Evolutionary conservation across 2,797 vertebrate species (phyloP), one percentile per base, ranked within the genome.

Genomic region (Pagetopsis macropterus): DNA sequence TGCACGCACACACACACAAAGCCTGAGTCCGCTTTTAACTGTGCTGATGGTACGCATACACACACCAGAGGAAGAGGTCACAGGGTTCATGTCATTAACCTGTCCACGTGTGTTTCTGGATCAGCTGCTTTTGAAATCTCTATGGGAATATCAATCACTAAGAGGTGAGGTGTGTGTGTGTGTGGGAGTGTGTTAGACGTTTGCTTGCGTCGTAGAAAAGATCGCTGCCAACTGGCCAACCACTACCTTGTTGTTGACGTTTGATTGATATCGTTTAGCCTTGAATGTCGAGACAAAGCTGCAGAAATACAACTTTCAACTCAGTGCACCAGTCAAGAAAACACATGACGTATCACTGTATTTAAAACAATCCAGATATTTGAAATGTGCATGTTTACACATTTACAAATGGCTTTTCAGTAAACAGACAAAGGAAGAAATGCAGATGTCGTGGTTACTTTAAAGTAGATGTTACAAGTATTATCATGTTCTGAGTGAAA

Each of bases 71-170:
- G 55, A 78, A 23, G 51, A 72, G 83, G 77, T 88, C 84, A 75
- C 3, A 0, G 40, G 72, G 83, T 78, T 83, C 76, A 50, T 11
- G 63, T 70, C 82, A 84, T 88, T 88, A 87, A 88, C 82, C 78
- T 72, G 65, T 27, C 51, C 55, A 14, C 70, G 75, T 65, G 74
- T 65, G 48, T 76, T 82, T 83, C 78, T 27, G 37, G 76, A 82
- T 84, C 78, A 72, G 73, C 61, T 68, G 75, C 70, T 68, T 69
- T 76, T 1, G 4, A 54, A 81, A 63, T 76, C 81, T 83, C 81
- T 3, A 1, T 2, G 75, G 83, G 75, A 55, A 60, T 63, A 89
- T 87, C 85, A 78, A 78, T 90, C 79, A 77, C 16, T n/a, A 10
- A 51, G 44, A 69, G 57, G 52, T 63, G 59, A 65, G n/a, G n/a